Evolutionary conservation across 2,888 invertebrate genomes (phyloP).

Genomic region (Phyllotreta cruciferae): DNA sequence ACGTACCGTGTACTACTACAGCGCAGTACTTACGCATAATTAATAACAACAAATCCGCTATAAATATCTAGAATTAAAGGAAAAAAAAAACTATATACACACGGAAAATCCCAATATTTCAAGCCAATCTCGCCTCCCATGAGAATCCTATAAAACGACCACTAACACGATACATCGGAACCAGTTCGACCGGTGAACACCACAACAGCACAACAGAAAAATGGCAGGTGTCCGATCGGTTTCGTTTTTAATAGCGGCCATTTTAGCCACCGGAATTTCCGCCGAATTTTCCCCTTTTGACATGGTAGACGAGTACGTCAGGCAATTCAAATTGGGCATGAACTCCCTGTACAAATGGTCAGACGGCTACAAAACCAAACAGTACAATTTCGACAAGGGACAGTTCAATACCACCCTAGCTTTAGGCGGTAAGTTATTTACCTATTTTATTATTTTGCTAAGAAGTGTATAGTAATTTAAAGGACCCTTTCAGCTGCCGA

Average conservation of each 20-base stretch:
- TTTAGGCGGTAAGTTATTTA: constrained; percentile 41
- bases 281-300: constrained; percentile 49
- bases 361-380: constrained; percentile 42
- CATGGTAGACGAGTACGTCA: constrained; percentile 52
- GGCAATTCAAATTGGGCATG: constrained; percentile 49
- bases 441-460: constrained; percentile 2
- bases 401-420: constrained; percentile 46
- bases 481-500: constrained; percentile 45
- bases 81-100: too few species aligned
- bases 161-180: too few species aligned
- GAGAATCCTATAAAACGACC: too few species aligned
- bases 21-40: too few species aligned
- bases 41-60: too few species aligned
- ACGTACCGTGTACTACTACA: too few species aligned
- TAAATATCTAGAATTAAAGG: too few species aligned
- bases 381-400: constrained; percentile 43
- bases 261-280: background rate
- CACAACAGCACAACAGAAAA: too few species aligned
- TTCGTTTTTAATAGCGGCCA: constrained; percentile 13
- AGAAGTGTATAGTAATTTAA: background rate
- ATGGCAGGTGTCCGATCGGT: constrained; percentile 17
- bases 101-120: too few species aligned
- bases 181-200: too few species aligned
- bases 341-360: constrained; percentile 46
- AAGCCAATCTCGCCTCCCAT: too few species aligned